Base-by-base conservation (phyloP, 1,140 invertebrate genomes). In the Microplitis mediator region DNA sequence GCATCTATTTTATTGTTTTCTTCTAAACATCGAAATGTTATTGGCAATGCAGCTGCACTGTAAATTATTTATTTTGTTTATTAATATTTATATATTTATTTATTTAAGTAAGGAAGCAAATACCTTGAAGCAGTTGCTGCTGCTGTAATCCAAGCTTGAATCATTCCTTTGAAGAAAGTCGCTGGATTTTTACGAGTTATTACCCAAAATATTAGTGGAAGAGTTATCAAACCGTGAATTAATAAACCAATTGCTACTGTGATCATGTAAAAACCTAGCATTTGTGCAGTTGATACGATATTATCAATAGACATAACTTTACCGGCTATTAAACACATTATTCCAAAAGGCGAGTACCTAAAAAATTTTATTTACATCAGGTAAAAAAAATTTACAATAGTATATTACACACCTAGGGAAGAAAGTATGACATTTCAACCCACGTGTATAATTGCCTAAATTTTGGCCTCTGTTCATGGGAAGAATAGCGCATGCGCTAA, bases 1-100 rank as follows among this genome's bases (percentile, higher is more conserved):
- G 89, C 84, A 83, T 95, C 93, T 61, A 94, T 89, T 72, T 90
- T 89, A 73, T 92, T 89, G 76, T 93, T 93, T 76, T 93, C 91
- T 81, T 95, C 93, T 76, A 95, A 86, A 84, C 93, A 94, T 35
- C 89, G 89, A 78, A 94, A 93, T 5, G 93, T 93, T 45, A 94
- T 88, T 1, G 93, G 93, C 71, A 95, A 86, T 52, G 93, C 93
- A 3, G 92, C 93, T 52, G 92, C 90, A 79, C 93, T 94, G 81
- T 58, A 80, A 69, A 34, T 13, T 75, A 11, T 60, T 61, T 3
- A 66, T n/a, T 39, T 51, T 66, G 23, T 66, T 45, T 34, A 23
- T 23, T 4, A 11, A 6, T 36, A 8, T 35, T 13, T n/a, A n/a
- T n/a, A n/a, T n/a, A 52, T 36, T 62, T 60, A 45, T 51, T 62